Percentiles rank a stretch among this genome's conserved stretches.
Evolutionary conservation across 2,888 invertebrate species (phyloP).

Genomic region (Lycophotia porphyrea): DNA sequence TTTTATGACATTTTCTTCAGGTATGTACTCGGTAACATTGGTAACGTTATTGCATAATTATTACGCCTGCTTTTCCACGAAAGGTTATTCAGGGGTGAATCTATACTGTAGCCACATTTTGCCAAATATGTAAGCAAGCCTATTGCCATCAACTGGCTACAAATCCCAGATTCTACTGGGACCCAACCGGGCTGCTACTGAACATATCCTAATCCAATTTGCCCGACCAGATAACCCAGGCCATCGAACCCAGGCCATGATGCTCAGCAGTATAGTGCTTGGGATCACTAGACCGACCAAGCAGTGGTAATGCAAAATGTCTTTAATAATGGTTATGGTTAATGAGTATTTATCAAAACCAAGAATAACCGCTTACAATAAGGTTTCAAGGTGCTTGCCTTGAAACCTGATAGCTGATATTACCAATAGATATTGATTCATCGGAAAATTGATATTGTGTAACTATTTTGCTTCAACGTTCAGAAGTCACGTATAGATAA

Average conservation of each 20-base stretch:
- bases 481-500: constrained; percentile 31
- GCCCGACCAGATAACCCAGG: neutral
- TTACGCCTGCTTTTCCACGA: neutral
- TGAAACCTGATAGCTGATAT: constrained; percentile 50
- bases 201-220: neutral
- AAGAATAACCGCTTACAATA: constrained; percentile 29
- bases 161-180: neutral
- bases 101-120: neutral
- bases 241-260: neutral
- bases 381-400: constrained; percentile 44
- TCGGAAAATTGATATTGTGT: constrained; percentile 27
- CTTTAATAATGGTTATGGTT: neutral
- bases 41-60: neutral
- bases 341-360: constrained; percentile 22
- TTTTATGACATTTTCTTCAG: neutral
- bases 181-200: neutral
- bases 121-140: neutral
- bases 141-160: neutral
- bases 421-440: constrained; percentile 18
- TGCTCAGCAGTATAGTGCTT: neutral
- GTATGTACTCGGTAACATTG: neutral
- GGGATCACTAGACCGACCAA: neutral
- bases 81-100: neutral
- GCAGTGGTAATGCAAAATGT: neutral
- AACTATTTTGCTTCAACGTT: constrained; percentile 28